Percentiles rank a stretch among this genome's conserved stretches.
phyloP scores from a whole-genome alignment of 2,113 vertebrate genomes.

The Silurus meridionalis region DNA sequence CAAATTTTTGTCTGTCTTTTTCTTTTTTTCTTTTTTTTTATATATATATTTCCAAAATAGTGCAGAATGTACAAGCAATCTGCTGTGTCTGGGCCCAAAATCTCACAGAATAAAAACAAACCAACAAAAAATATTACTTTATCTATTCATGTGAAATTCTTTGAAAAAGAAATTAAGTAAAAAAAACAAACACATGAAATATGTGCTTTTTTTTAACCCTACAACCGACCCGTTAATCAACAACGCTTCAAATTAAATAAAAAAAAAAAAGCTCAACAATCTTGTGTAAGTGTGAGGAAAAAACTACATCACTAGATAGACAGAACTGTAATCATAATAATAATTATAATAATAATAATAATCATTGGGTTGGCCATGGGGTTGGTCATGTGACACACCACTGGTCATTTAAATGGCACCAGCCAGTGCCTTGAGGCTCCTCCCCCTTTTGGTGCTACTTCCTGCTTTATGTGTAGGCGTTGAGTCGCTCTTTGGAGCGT shows the following conservation, averaged over 20 bases:
- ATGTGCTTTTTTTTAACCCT: constrained; percentile 71
- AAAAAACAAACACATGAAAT: constrained; percentile 63
- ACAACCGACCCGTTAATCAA: constrained; percentile 56
- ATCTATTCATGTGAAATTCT: constrained; percentile 59
- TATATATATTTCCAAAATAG: constrained; percentile 55
- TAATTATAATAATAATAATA: constrained; percentile 56
- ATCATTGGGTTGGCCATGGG: constrained; percentile 66
- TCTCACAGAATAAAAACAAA: constrained; percentile 16
- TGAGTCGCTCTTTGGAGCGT: constrained; percentile 98
- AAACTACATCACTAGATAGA: constrained; percentile 52
- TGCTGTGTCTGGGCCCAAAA: constrained; percentile 47
- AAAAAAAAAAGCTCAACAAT: constrained; percentile 49
- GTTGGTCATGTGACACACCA: constrained; percentile 71
- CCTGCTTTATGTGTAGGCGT: constrained; percentile 93
- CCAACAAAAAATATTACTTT: background rate
- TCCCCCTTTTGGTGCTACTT: constrained; percentile 34
- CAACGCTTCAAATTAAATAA: constrained; percentile 45
- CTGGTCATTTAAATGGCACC: constrained; percentile 60
- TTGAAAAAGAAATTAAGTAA: constrained; percentile 61
- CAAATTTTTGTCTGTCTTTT: constrained; percentile 33
- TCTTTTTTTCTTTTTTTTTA: constrained; percentile 42
- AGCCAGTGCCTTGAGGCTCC: constrained; percentile 48
- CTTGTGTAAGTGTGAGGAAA: constrained; percentile 25
- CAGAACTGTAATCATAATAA: background rate
- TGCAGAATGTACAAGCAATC: constrained; percentile 47